Base-by-base conservation (phyloP, 1,140 invertebrate genomes). In the Scaptomyza montana region DNA sequence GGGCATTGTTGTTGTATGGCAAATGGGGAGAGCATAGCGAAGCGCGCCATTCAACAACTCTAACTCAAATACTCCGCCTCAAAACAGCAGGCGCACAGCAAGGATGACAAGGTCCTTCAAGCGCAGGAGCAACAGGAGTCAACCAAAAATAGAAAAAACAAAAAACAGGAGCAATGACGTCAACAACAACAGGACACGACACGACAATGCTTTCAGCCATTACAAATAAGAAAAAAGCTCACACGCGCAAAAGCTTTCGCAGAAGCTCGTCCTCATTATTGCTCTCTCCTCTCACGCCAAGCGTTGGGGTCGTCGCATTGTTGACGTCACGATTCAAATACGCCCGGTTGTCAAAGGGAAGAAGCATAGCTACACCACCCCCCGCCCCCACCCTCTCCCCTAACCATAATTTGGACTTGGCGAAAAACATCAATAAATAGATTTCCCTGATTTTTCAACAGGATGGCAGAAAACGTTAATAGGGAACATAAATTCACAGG, bases 11-110 rank as follows among this genome's bases (percentile, higher is more conserved):
- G 21, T 25, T 25, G 21, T 25, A 4, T 25, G 21, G 25, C 28
- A 12, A 39, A 25, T 45, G 8, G 28, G 45, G 33, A 21, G 12
- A 64, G 78, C 57, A 68, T 56, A 59, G 56, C 61, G 68, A 55
- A 78, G 68, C 82, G 68, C 84, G 78, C 82, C 79, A 89, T 71
- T 80, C 76, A 87, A 73, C 84, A 90, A 90, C 89, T 90, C 89
- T 90, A 90, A 90, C 89, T 90, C 89, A 90, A 90, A 90, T 90
- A 90, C 89, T 90, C 84, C 89, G 89, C 89, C 89, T 90, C 89
- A 89, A 90, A 82, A 68, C 53, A 90, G 69, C 80, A 84, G 89
- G 89, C 78, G 89, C 66, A 41, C 89, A 90, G 85, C 41, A 89
- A 59, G 47, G 49, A 13, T 56, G 56, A 25, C 39, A 50, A 51